Evolutionary conservation across 2,797 vertebrate species (phyloP), one percentile per base, ranked within the genome.

Genomic region (Coregonus ussuriensis): DNA sequence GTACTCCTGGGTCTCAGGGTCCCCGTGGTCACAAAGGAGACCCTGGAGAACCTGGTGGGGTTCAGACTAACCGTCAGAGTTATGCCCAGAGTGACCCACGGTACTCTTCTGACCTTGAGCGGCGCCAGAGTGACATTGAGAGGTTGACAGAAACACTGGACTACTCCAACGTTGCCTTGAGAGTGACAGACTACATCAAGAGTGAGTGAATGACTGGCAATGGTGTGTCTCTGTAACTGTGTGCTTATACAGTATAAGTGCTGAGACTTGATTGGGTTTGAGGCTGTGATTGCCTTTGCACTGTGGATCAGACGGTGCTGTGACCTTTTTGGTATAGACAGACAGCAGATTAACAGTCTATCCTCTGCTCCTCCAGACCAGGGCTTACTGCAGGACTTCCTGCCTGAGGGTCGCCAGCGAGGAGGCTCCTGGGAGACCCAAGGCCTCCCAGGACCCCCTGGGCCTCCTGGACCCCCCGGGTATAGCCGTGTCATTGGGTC

Each of bases 181-280:
- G 91, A 7, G 97, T 99, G 69, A 95, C 96, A 0, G 97, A 99
- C 89, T 97, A 92, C 89, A 94, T 99, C 74, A 97, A 95, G 88
- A 96, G 98, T 99, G 85, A 96, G 97, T 94, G 5, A 0, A 3
- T 18, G 6, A 53, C 25, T 69, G 69, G 29, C 16, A 31, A 35
- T 69, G 18, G 15, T 21, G 16, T 7, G n/a, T 59, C 13, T 59
- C 31, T 54, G 15, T 14, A 51, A 25, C 41, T 9, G 4, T 31
- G 5, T 31, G 68, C 9, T 71, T 54, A 25, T 71, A n/a, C 41
- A 71, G 16, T 51, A n/a, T 41, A 37, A 18, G 9, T 41, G 16
- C 37, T 71, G 35, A 18, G 35, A 37, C 18, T 18, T n/a, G 33
- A 15, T n/a, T 56, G 18, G 54, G 14, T 16, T 4, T 56, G 54